Evolutionary conservation across 2,797 vertebrate genomes (phyloP).

Genomic region (Notolepis coatsorum): DNA sequence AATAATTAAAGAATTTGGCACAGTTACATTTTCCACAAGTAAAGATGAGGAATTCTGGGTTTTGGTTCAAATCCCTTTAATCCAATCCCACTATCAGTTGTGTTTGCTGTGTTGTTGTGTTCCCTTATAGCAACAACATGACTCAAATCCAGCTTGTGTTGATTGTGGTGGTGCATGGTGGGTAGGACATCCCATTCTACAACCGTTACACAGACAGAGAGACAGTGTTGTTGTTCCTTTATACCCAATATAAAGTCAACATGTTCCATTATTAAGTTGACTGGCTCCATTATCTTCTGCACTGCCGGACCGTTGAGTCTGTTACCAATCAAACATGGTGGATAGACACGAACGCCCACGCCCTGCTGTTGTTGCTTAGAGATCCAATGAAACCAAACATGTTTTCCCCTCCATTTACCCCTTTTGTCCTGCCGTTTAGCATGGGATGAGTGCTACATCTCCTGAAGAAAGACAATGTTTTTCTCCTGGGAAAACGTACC

Average conservation of each 20-base stretch:
- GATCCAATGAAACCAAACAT: no score
- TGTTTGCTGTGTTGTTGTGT: slow-evolving; percentile 27
- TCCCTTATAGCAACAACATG: slow-evolving; percentile 48
- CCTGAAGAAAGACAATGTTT: no score
- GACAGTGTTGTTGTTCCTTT: slow-evolving; percentile 5
- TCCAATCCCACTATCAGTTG: slow-evolving; percentile 34
- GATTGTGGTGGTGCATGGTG: slow-evolving; percentile 41
- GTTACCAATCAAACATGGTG: not conserved
- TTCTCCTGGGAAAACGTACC: no score
- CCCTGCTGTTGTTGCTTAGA: no score
- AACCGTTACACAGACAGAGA: not conserved
- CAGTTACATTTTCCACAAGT: slow-evolving; percentile 10
- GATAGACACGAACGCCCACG: no score
- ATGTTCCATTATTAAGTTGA: not conserved
- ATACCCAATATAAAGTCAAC: slow-evolving; percentile 1
- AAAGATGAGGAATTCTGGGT: slow-evolving; percentile 21
- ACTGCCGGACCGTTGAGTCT: not conserved
- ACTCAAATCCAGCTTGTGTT: slow-evolving; percentile 53
- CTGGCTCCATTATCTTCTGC: not conserved
- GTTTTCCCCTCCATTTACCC: no score
- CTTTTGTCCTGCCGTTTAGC: no score
- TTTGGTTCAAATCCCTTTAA: slow-evolving; percentile 7
- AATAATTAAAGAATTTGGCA: not conserved
- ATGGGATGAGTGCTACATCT: no score
- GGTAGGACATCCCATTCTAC: slow-evolving; percentile 7